A percentile compares a stretch with the other conserved stretches of the same genome.
These are phyloP conservation scores for Podabrus alpinus DNA, from an alignment of 2,888 invertebrate species.

Conservation along the genomic window DNA sequence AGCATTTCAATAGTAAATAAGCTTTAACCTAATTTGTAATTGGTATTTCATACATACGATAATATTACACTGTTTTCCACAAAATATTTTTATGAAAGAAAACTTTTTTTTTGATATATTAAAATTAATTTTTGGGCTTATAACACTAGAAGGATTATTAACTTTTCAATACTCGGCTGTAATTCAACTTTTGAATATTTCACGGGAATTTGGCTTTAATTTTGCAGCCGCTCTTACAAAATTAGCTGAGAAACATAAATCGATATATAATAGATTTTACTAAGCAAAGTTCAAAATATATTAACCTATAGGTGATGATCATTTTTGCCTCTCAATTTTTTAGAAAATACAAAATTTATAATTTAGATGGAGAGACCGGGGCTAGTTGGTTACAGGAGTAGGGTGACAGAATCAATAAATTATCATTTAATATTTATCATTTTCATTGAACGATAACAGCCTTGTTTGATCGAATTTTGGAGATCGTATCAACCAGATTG, in stretches of 20 bases:
- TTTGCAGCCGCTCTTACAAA: neutral
- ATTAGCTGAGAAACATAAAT: neutral
- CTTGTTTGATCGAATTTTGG: no score
- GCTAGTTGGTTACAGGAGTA: neutral
- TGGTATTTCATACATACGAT: neutral
- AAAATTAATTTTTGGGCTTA: neutral
- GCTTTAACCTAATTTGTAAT: neutral
- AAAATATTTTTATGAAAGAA: neutral
- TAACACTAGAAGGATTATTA: neutral
- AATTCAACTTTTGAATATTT: neutral
- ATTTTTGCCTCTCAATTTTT: neutral
- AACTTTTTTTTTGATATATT: no score
- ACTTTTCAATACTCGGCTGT: neutral
- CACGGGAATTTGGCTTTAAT: neutral
- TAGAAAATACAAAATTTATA: neutral
- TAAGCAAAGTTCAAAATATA: neutral
- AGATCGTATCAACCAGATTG: no score
- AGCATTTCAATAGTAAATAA: neutral
- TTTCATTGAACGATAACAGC: no score
- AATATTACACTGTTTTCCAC: neutral
- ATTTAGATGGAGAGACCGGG: neutral
- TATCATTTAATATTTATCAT: no score
- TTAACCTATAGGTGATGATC: neutral
- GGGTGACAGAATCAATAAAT: no score
- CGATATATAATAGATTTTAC: neutral